These are phyloP conservation scores for Sebastes matsubarae DNA, from an alignment of 2,797 vertebrate species.

Conservation along the genomic window DNA sequence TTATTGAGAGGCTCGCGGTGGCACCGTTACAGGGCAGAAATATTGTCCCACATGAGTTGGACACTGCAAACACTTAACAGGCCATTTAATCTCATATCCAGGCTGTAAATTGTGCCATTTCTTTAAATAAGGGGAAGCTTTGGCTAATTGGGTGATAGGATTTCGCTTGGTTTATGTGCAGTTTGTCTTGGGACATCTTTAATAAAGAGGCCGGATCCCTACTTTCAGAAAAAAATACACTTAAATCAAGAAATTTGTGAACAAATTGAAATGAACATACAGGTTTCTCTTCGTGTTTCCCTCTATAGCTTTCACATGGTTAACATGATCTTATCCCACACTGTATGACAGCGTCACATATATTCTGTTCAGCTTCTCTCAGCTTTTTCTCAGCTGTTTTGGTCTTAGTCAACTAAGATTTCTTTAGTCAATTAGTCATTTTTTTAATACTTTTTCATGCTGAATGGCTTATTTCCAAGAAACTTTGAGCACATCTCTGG, in stretches of 20 bases:
- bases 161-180: not conserved
- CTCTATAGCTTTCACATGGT: not conserved
- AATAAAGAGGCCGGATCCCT: not conserved
- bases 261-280: not conserved
- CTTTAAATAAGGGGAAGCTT: not conserved
- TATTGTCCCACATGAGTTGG: conserved; percentile 63
- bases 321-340: not conserved
- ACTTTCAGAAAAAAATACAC: not conserved
- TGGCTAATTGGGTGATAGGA: not conserved
- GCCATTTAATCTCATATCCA: conserved; percentile 16
- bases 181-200: not conserved
- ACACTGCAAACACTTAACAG: conserved; percentile 50
- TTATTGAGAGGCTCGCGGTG: conserved; percentile 64
- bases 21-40: conserved; percentile 61
- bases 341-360: not conserved
- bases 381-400: not conserved
- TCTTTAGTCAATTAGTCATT: too few species aligned
- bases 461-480: too few species aligned
- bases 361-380: not conserved
- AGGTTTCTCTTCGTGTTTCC: not conserved
- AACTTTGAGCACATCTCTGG: too few species aligned
- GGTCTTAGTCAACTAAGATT: too few species aligned
- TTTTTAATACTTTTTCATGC: too few species aligned
- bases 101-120: conserved; percentile 17
- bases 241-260: not conserved